Conservation (phyloP, 2,888 invertebrate species). For the Hydropsyche betteni region DNA sequence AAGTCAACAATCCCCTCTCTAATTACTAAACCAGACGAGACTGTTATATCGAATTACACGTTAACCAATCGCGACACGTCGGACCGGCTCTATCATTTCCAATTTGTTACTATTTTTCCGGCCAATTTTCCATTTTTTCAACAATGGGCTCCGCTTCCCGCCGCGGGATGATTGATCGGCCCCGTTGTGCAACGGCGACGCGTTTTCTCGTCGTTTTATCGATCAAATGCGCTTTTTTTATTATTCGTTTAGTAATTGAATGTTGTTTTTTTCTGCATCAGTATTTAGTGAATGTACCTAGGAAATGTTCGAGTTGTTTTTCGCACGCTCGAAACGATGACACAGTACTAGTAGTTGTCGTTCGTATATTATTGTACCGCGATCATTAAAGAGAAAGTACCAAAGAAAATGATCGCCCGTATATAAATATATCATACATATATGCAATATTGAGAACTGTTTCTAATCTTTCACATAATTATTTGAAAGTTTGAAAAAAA, state of each 20-base stretch:
- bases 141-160: too few species aligned
- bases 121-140: neutral
- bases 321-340: slow-evolving; percentile 22
- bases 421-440: slow-evolving; percentile 6
- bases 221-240: too few species aligned
- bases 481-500: too few species aligned
- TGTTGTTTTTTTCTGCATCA: too few species aligned
- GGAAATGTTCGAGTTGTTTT: slow-evolving; percentile 13
- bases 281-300: neutral
- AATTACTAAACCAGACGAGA: slow-evolving; percentile 11
- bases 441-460: too few species aligned
- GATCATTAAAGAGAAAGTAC: slow-evolving; percentile 29
- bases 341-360: slow-evolving; percentile 13
- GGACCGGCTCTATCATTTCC: neutral
- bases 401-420: slow-evolving; percentile 21
- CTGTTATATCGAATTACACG: slow-evolving; percentile 25
- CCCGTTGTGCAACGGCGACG: too few species aligned
- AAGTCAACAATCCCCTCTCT: slow-evolving; percentile 20
- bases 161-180: too few species aligned
- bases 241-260: too few species aligned
- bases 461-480: too few species aligned
- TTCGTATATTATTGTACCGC: slow-evolving; percentile 21
- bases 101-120: neutral
- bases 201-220: too few species aligned
- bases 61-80: slow-evolving; percentile 24